A percentile compares a stretch with the other conserved stretches of the same genome.
Evolutionary conservation across 2,797 vertebrate species (phyloP).

Genomic region (Semaprochilodus insignis): DNA sequence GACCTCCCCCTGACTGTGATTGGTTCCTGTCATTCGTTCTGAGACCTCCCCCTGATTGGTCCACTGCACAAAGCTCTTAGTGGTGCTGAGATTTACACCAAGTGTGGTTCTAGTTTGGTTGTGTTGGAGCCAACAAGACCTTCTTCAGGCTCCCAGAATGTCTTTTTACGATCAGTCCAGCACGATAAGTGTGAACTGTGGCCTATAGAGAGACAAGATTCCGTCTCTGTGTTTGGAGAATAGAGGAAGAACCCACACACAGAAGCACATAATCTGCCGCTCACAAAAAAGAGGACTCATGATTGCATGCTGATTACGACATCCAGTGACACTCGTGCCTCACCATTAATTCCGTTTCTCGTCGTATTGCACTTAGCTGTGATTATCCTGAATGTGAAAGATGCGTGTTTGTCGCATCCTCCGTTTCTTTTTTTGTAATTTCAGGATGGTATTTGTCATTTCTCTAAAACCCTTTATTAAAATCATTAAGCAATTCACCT

Average conservation of each 20-base stretch:
- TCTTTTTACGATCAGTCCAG: too few species aligned
- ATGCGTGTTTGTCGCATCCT: slow-evolving; percentile 18
- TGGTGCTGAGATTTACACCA: too few species aligned
- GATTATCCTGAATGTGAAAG: background rate
- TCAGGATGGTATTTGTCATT: slow-evolving; percentile 20
- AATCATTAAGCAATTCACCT: slow-evolving; percentile 35
- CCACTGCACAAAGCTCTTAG: too few species aligned
- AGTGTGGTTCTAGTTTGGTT: too few species aligned
- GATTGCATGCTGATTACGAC: slow-evolving; percentile 5
- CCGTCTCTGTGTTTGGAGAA: background rate
- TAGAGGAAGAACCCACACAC: background rate
- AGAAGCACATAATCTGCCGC: background rate
- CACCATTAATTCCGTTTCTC: background rate
- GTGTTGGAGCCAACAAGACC: too few species aligned
- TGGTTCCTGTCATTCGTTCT: too few species aligned
- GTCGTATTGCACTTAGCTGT: background rate
- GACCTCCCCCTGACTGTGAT: too few species aligned
- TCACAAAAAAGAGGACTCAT: background rate
- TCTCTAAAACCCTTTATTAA: slow-evolving; percentile 37
- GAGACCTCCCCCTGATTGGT: too few species aligned
- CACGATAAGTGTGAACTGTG: too few species aligned
- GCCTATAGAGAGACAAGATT: background rate
- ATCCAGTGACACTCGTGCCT: background rate
- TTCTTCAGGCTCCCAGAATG: too few species aligned
- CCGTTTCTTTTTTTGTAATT: slow-evolving; percentile 7